phyloP scores from a whole-genome alignment of 2,888 invertebrate genomes.

The Quadroppia sp. region DNA sequence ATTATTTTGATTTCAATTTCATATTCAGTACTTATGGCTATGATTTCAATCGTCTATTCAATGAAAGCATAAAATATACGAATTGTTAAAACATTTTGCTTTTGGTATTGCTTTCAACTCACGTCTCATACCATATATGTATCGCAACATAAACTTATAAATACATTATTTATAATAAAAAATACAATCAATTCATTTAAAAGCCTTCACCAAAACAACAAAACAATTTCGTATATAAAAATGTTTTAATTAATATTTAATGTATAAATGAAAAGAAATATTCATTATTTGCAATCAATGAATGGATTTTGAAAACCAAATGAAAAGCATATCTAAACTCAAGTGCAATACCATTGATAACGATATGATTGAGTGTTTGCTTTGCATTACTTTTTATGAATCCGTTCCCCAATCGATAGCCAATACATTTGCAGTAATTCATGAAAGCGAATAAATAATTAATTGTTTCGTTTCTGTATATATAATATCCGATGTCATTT shows the following conservation, averaged over 20 bases:
- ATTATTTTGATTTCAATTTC: too few species aligned
- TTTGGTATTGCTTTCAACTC: constrained; percentile 13
- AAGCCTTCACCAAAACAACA: too few species aligned
- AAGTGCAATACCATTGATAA: neutral
- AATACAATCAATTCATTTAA: too few species aligned
- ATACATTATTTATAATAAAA: too few species aligned
- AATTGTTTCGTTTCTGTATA: neutral
- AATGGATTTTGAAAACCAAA: too few species aligned
- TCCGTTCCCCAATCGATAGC: neutral
- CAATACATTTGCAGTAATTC: neutral
- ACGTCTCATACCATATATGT: constrained; percentile 33
- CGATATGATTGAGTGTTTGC: neutral
- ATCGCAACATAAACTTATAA: neutral
- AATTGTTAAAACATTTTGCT: neutral
- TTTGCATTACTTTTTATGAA: neutral
- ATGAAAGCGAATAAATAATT: neutral
- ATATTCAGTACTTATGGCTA: neutral
- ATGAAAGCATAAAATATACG: too few species aligned
- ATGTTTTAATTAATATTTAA: too few species aligned
- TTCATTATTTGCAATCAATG: too few species aligned
- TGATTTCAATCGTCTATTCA: too few species aligned
- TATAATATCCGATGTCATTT: neutral
- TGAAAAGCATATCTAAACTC: too few species aligned
- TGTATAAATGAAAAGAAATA: too few species aligned
- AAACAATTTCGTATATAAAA: too few species aligned